phyloP scores from a whole-genome alignment of 2,113 vertebrate genomes.

The Heterotis niloticus region DNA sequence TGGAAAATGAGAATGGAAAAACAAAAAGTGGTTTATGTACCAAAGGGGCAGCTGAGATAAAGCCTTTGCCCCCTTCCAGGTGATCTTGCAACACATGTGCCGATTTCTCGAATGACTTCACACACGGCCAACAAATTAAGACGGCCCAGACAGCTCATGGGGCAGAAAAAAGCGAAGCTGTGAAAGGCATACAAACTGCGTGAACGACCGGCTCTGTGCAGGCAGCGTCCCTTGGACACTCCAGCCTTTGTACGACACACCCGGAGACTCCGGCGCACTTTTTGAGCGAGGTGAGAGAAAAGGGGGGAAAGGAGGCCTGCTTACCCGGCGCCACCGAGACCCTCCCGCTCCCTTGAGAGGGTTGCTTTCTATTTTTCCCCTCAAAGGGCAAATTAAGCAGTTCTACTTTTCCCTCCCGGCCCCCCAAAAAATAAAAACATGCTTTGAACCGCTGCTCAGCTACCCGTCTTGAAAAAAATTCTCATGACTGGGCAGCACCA shows the following conservation, averaged over 20 bases:
- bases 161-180: neutral
- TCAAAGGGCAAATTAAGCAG: constrained; percentile 32
- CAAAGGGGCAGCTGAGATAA: neutral
- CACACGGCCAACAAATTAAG: neutral
- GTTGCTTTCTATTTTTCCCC: constrained; percentile 26
- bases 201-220: neutral
- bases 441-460: neutral
- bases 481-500: constrained; percentile 11
- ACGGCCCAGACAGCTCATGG: neutral
- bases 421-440: neutral
- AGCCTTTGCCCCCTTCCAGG: neutral
- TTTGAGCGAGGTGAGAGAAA: neutral
- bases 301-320: neutral
- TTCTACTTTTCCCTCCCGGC: constrained; percentile 17
- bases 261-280: neutral
- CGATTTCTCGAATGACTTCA: neutral
- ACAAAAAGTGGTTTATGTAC: neutral
- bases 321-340: constrained; percentile 33
- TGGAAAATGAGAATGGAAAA: neutral
- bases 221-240: neutral
- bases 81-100: neutral
- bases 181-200: neutral
- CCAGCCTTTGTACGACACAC: neutral
- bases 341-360: constrained; percentile 15
- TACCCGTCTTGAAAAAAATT: neutral